Conservation (phyloP, 2,113 vertebrate genomes). For the Laticauda colubrina region DNA sequence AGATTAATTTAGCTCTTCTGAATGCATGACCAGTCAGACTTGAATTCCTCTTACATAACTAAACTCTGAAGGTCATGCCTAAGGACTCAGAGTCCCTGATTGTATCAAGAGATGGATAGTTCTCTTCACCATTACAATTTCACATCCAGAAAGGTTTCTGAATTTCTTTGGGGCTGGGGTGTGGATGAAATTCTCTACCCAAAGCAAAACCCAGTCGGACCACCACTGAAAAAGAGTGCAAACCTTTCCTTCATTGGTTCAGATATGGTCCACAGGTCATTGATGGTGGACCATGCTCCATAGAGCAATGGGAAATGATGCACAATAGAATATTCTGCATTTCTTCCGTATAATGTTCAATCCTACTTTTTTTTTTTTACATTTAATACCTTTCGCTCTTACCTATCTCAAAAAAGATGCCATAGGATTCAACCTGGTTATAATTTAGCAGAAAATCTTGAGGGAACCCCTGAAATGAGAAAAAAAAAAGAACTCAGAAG, state of each 20-base stretch:
- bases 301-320: not conserved
- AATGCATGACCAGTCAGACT: slow-evolving; percentile 32
- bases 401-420: not conserved
- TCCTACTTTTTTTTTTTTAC: not conserved
- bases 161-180: not conserved
- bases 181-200: not conserved
- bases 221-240: not conserved
- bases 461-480: not conserved
- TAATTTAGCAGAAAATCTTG: not conserved
- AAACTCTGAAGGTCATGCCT: slow-evolving; percentile 15
- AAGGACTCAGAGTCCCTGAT: not conserved
- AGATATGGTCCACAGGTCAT: not conserved
- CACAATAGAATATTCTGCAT: not conserved
- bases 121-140: not conserved
- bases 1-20: slow-evolving; percentile 36
- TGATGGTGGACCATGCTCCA: not conserved
- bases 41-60: slow-evolving; percentile 15
- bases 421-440: not conserved
- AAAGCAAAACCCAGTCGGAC: not conserved
- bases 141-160: not conserved
- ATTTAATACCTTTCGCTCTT: not conserved
- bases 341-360: not conserved
- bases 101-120: not conserved
- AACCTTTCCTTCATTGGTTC: not conserved
- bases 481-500: not conserved